Conservation (phyloP, 2,113 vertebrate genomes). For the Albula goreensis region DNA sequence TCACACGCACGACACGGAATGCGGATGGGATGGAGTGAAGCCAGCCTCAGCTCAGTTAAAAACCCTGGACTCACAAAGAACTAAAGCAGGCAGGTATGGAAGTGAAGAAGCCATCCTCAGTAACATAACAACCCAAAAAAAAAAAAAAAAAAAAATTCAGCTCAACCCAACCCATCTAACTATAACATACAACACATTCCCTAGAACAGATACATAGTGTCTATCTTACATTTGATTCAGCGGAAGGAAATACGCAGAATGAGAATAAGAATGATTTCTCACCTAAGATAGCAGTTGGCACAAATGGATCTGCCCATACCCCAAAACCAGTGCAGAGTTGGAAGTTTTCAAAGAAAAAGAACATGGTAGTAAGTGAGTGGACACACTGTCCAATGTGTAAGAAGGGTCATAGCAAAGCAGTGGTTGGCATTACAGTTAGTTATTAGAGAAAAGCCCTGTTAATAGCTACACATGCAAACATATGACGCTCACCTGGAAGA, state of each 20-base stretch:
- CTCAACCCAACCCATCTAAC: background rate
- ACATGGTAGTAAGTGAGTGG: constrained; percentile 44
- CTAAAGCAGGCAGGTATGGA: constrained; percentile 71
- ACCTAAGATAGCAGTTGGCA: constrained; percentile 99
- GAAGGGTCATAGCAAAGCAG: constrained; percentile 24
- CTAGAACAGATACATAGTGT: constrained; percentile 3
- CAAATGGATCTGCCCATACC: constrained; percentile 92
- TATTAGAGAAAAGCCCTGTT: background rate
- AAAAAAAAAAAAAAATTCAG: background rate
- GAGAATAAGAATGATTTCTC: constrained; percentile 72
- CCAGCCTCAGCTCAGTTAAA: constrained; percentile 52
- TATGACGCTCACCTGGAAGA: background rate
- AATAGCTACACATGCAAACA: background rate
- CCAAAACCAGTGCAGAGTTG: constrained; percentile 73
- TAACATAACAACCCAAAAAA: constrained; percentile 38
- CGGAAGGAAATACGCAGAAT: constrained; percentile 25
- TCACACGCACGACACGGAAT: constrained; percentile 67
- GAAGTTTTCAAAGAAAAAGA: constrained; percentile 70
- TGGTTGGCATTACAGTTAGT: background rate
- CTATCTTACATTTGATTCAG: constrained; percentile 10
- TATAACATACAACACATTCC: background rate
- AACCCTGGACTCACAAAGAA: constrained; percentile 51
- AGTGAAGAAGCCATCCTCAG: constrained; percentile 67
- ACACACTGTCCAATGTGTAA: constrained; percentile 6
- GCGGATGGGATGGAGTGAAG: constrained; percentile 73